Evolutionary conservation across 2,113 vertebrate genomes (phyloP), one percentile per base, ranked within the genome.

Genomic region (Lucifuga dentata): DNA sequence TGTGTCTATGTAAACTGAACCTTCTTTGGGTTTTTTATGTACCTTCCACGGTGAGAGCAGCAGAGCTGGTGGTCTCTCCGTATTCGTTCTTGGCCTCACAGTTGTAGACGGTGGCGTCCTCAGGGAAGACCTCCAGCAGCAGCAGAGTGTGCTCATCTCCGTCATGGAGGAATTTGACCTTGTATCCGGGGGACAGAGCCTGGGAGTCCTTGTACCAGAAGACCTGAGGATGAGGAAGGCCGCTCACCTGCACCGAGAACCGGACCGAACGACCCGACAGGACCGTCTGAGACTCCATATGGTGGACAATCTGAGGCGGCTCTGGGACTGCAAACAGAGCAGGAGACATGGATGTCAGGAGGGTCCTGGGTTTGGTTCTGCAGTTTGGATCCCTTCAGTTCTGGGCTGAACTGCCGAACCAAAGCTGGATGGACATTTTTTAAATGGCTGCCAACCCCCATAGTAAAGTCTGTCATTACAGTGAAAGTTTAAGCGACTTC

Each of bases 141-240:
- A 98, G 21, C 45, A 98, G 89, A 0, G 95, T 95, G 85, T 98
- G 94, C 56, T 96, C 95, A 21, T 95, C 93, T 16, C 90, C 95
- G 3, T 98, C 96, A 0, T 95, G 95, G 63, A 98, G 94, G 75
- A 98, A 95, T 80, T 96, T 97, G 90, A 94, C 94, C 68, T 95
- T 96, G 89, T 95, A 94, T 38, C 94, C 94, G 24, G 91, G 67
- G 46, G 92, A 92, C 66, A 98, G 94, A 40, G 90, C 84, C 90
- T 95, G 93, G 17, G 94, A 95, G 49, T 98, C 94, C 72, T 95
- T 97, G 88, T 93, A 97, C 97, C 97, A 98, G 59, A 81, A 91
- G 78, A 98, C 92, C 78, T 95, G 95, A 33, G 96, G 96, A 81
- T 89, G 91, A 0, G 97, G 97, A 71, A 93, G 87, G 62, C 97